A percentile compares a stretch with the other conserved stretches of the same genome.
phyloP scores from a whole-genome alignment of 2,888 invertebrate species.

The Protodeltote pygarga region DNA sequence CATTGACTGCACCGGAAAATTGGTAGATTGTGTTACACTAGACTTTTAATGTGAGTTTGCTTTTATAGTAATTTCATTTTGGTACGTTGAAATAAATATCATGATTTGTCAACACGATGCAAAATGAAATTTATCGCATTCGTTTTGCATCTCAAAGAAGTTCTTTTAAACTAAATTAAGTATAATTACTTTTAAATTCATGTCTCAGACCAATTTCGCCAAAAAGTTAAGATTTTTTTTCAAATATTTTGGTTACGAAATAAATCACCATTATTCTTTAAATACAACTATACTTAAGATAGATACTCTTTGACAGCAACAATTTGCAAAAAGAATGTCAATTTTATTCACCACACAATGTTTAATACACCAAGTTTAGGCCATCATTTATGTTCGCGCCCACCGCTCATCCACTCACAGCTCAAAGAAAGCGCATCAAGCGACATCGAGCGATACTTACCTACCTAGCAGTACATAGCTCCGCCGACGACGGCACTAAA shows the following conservation, averaged over 20 bases:
- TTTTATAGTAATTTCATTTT: constrained; percentile 10
- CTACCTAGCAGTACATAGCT: constrained; percentile 83
- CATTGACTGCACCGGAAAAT: constrained; percentile 53
- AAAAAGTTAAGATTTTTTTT: background rate
- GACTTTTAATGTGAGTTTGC: constrained; percentile 10
- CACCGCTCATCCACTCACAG: constrained; percentile 47
- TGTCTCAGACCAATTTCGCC: too few relatives aligned
- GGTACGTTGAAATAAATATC: too few relatives aligned
- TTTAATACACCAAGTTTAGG: constrained; percentile 23
- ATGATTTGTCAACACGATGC: too few relatives aligned
- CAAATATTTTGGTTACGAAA: background rate
- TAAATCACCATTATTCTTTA: background rate
- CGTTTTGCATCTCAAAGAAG: too few relatives aligned
- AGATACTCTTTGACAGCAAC: background rate
- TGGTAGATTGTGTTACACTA: constrained; percentile 40
- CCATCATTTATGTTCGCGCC: constrained; percentile 50
- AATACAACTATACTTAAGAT: background rate
- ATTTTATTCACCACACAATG: constrained; percentile 23
- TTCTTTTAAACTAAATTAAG: too few relatives aligned
- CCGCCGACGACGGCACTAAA: constrained; percentile 87
- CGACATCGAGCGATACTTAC: constrained; percentile 77
- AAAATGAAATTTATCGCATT: too few relatives aligned
- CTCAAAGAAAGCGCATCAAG: constrained; percentile 85
- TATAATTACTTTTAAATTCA: too few relatives aligned
- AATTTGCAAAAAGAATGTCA: background rate